phyloP scores from a whole-genome alignment of 2,113 vertebrate genomes.

The Malaclemys terrapin region DNA sequence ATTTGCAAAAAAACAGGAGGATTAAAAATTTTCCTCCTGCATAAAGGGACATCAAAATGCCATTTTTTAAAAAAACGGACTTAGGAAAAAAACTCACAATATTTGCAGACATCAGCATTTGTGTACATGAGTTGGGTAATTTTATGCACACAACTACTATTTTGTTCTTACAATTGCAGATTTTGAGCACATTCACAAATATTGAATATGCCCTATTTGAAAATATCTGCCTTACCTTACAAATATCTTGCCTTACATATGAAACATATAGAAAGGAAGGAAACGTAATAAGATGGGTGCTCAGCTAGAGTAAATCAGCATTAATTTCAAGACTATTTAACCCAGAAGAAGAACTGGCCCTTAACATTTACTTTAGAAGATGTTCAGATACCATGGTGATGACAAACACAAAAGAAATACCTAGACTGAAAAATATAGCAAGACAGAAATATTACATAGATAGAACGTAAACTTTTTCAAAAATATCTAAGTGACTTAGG shows the following conservation, averaged over 20 bases:
- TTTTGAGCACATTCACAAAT: neutral
- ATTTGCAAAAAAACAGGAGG: neutral
- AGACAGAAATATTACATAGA: neutral
- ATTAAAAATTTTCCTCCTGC: neutral
- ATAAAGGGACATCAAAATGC: neutral
- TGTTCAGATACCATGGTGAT: neutral
- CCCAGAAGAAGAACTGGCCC: neutral
- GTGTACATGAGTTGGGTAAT: no score
- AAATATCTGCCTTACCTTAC: neutral
- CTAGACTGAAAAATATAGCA: neutral
- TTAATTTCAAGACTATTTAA: neutral
- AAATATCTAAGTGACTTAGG: no score
- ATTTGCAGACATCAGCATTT: neutral
- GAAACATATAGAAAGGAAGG: neutral
- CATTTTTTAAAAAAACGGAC: neutral
- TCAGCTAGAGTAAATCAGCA: neutral
- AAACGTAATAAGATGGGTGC: neutral
- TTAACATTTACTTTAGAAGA: neutral
- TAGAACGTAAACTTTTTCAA: neutral
- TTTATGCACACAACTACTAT: neutral
- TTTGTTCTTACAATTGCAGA: neutral
- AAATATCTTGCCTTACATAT: neutral
- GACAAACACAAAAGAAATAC: neutral
- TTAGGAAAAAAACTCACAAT: neutral
- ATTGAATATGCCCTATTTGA: neutral